phyloP scores from a whole-genome alignment of 2,888 invertebrate species.

The Biston betularia region DNA sequence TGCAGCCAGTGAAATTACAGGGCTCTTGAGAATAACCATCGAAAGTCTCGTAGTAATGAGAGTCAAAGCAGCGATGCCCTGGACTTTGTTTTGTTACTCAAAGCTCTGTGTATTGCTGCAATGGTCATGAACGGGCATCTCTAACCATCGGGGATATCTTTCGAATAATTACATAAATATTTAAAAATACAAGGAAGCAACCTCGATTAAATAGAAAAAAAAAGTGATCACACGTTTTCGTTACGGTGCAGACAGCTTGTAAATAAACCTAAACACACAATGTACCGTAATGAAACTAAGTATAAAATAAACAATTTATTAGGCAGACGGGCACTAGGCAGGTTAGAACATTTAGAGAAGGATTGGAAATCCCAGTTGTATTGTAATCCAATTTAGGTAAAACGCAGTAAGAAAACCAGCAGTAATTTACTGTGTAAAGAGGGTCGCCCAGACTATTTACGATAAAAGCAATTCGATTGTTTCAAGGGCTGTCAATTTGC shows the following conservation, averaged over 20 bases:
- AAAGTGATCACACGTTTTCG: not conserved
- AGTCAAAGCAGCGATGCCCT: too few relatives aligned
- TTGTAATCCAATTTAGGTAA: constrained; percentile 17
- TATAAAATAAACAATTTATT: constrained; percentile 14
- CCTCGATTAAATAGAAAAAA: too few relatives aligned
- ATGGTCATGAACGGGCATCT: too few relatives aligned
- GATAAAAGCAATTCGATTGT: constrained; percentile 39
- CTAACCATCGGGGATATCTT: too few relatives aligned
- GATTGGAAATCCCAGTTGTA: not conserved
- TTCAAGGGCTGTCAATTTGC: constrained; percentile 37
- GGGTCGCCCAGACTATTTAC: constrained; percentile 28
- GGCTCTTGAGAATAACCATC: too few relatives aligned
- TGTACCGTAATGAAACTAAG: not conserved
- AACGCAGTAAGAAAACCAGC: constrained; percentile 1
- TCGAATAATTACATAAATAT: too few relatives aligned
- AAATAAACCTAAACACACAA: not conserved
- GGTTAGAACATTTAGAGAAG: not conserved
- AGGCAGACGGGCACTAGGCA: not conserved
- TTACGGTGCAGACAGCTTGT: not conserved
- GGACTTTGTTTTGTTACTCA: too few relatives aligned
- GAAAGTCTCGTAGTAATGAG: too few relatives aligned
- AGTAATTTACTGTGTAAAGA: constrained; percentile 15
- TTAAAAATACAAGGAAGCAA: too few relatives aligned
- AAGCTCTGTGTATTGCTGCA: too few relatives aligned
- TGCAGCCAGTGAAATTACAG: too few relatives aligned